These are phyloP conservation scores for Mustelus asterias DNA, from an alignment of 2,113 vertebrate species.

Conservation along the genomic window DNA sequence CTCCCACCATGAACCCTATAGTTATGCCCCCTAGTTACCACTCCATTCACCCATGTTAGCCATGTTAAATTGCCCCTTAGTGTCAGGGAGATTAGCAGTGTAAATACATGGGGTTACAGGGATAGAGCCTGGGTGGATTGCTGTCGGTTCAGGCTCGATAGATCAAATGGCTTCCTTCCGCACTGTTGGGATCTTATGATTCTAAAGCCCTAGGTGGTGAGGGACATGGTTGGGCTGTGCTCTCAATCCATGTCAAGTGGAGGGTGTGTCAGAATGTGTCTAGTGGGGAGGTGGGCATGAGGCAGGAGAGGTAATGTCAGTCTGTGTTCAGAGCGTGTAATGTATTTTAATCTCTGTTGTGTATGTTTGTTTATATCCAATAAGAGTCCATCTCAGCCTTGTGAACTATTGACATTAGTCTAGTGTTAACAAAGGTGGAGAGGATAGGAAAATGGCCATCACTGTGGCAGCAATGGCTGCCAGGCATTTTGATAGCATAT, in stretches of 20 bases:
- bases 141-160: too few species aligned
- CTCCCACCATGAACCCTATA: too few species aligned
- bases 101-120: too few species aligned
- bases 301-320: not conserved
- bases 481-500: not conserved
- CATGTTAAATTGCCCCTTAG: too few species aligned
- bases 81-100: too few species aligned
- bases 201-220: too few species aligned
- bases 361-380: not conserved
- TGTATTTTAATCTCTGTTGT: not conserved
- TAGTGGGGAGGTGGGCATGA: not conserved
- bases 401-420: not conserved
- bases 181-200: too few species aligned
- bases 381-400: not conserved
- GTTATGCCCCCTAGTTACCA: too few species aligned
- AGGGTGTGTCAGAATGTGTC: not conserved
- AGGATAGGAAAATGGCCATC: not conserved
- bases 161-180: too few species aligned
- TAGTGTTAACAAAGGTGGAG: not conserved
- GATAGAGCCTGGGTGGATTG: too few species aligned
- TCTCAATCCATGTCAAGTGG: not conserved
- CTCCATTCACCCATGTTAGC: too few species aligned
- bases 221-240: too few species aligned
- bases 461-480: not conserved
- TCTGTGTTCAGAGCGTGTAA: not conserved